A percentile compares a stretch with the other conserved stretches of the same genome.
phyloP scores from a whole-genome alignment of 2,113 vertebrate species.

The Colaptes auratus region DNA sequence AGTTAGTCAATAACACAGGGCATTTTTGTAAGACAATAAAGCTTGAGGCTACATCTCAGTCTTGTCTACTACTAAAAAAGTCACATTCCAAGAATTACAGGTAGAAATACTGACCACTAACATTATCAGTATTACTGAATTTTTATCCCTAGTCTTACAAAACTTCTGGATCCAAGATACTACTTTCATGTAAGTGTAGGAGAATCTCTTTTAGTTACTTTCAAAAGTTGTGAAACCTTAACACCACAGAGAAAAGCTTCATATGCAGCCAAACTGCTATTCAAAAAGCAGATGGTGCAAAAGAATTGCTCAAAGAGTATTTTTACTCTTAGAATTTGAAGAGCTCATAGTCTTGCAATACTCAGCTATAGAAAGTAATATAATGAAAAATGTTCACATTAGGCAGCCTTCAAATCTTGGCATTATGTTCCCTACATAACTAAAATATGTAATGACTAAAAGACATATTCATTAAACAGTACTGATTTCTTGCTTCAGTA shows the following conservation, averaged over 20 bases:
- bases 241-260: background rate
- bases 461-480: background rate
- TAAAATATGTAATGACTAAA: background rate
- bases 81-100: background rate
- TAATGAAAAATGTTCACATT: background rate
- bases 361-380: background rate
- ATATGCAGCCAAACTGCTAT: background rate
- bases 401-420: background rate
- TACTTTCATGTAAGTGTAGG: background rate
- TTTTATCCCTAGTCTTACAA: background rate
- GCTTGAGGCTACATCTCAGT: background rate
- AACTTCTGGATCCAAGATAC: background rate
- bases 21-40: background rate
- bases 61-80: background rate
- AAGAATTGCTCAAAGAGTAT: background rate
- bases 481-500: background rate
- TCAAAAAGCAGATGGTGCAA: conserved; percentile 15
- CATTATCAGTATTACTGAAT: background rate
- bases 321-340: conserved; percentile 3
- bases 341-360: background rate
- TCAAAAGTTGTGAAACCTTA: background rate
- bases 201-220: background rate
- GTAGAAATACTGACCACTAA: background rate
- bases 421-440: background rate
- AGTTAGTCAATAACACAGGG: background rate